Evolutionary conservation across 2,888 invertebrate genomes (phyloP).

Genomic region (Phania funesta): DNA sequence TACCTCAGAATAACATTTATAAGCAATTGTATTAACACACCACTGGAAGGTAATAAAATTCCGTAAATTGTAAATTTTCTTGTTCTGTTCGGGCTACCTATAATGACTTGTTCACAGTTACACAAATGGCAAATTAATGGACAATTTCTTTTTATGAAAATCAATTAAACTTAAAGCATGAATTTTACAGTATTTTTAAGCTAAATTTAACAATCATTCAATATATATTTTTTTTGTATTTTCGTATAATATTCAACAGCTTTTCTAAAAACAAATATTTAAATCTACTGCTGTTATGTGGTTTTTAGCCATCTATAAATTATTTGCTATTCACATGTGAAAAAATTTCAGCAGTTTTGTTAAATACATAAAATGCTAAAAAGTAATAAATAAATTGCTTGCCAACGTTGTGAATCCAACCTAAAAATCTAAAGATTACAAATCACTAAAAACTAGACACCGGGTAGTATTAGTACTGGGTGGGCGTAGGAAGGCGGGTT

Average conservation of each 20-base stretch:
- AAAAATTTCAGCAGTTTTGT: constrained; percentile 56
- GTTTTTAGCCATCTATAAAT: constrained; percentile 52
- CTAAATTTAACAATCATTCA: too few species aligned
- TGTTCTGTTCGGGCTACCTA: too few species aligned
- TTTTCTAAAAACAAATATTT: too few species aligned
- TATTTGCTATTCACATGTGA: constrained; percentile 60
- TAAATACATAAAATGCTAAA: constrained; percentile 30
- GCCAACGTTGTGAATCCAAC: background rate
- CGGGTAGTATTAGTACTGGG: too few species aligned
- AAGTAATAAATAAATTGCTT: constrained; percentile 5
- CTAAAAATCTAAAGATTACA: constrained; percentile 19
- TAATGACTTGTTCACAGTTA: background rate
- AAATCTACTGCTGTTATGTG: constrained; percentile 22
- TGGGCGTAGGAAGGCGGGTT: background rate
- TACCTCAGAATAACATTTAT: too few species aligned
- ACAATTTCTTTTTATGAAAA: background rate
- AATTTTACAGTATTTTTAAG: background rate
- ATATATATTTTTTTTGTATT: too few species aligned
- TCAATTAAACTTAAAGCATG: background rate
- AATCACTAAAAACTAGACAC: constrained; percentile 26
- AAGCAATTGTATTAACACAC: too few species aligned
- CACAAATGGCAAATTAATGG: background rate
- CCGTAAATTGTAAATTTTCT: too few species aligned
- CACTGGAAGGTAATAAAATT: too few species aligned
- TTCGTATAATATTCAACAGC: too few species aligned